Evolutionary conservation across 35 echinoderm and acorn worm species (phyloP), one percentile per base, ranked within the genome.

Genomic region (Apostichopus californicus): DNA sequence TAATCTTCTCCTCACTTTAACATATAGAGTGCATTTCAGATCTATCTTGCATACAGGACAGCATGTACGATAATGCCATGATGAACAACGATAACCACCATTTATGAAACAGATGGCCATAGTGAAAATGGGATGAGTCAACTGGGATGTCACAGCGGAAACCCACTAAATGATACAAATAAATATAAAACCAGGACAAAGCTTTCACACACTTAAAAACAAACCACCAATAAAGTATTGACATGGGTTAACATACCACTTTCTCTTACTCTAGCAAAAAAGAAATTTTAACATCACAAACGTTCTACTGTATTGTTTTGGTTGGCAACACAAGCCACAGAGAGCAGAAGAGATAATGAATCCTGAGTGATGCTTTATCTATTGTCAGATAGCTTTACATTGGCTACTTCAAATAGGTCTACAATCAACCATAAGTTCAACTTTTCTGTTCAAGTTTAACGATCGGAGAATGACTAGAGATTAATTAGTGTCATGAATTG

Each of bases 161-260:
- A 73, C n/a, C 15, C n/a, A 23, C n/a, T 73, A 21, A 73, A 73
- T 73, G 15, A 73, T 17, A 73, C n/a, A 73, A 73, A 73, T 73
- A 17, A 73, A 73, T 73, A 73, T 11, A 73, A 73, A 73, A 66
- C 63, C 70, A 73, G 70, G 80, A 83, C 46, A 83, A 58, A 54
- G 9, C 26, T 18, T 54, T 83, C 56, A 83, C 80, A 54, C 80
- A 83, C 46, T 83, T 55, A 54, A 83, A 83, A 55, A 83, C 11
- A 54, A 83, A 83, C 20, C 5, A 83, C 52, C 13, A n/a, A 58
- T 5, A 17, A 55, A 46, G 22, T 9, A 88, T 64, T 66, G 57
- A 56, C 56, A 4, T 24, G 0, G 63, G 13, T 88, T 56, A 56
- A 25, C 20, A 88, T 57, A 88, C 46, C 12, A 8, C 20, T 18